Evolutionary conservation across 2,888 invertebrate species (phyloP), one percentile per base, ranked within the genome.

Genomic region (Poecilus cupreus): DNA sequence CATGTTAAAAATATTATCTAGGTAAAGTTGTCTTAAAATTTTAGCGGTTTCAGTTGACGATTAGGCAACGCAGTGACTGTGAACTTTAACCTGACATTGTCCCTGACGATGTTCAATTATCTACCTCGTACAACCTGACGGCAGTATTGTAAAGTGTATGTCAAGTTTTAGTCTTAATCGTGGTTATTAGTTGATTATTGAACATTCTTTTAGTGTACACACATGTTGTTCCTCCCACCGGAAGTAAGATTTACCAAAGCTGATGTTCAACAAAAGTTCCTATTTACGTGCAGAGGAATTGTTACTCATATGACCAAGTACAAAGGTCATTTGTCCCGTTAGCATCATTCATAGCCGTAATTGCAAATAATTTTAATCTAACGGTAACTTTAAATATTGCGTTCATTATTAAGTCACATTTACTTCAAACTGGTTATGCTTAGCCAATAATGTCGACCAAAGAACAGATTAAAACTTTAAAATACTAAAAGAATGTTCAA

Each of bases 111-210:
- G 78, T 64, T 78, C 13, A 79, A 79, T 77, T 68, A 88, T 87
- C 88, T 88, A 88, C 88, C 88, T 88, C 88, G 86, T 86, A 84
- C 84, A 83, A 84, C 83, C 84, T 82, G 81, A 83, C 85, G 57
- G 20, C 81, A 81, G 81, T 81, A 81, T 81, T 81, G 72, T 46
- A 72, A 72, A 72, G 32, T 37, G 60, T 54, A 54, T 54, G 60
- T 60, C 54, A 22, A 18, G 24, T 72, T 72, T 46, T 46, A 72
- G 72, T 72, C 72, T 72, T 46, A 68, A 13, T 16, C 18, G 10
- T 32, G 64, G 43, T 46, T 46, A 60, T n/a, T 72, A 46, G 8
- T 72, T 18, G 72, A 22, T 72, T 80, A 39, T 37, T 51, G 72
- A 80, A 57, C 72, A 39, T 80, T 80, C 80, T 72, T 68, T 80